Conservation (phyloP, 1,140 invertebrate species). For the Magallana gigas region DNA sequence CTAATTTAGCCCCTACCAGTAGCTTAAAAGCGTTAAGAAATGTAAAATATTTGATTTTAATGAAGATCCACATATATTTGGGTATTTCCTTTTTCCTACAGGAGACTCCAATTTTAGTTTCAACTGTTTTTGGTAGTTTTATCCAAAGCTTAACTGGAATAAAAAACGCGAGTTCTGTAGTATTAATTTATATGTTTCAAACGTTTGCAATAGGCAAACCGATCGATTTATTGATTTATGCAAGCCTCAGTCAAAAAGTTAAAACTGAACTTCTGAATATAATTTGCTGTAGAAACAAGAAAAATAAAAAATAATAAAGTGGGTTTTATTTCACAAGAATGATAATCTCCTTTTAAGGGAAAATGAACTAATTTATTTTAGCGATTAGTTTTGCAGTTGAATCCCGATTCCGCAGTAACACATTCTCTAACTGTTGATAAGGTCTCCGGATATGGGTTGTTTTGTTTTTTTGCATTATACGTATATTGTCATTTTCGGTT, state of each 20-base stretch:
- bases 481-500: too few species aligned
- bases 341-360: too few species aligned
- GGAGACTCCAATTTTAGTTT: not conserved
- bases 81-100: not conserved
- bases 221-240: not conserved
- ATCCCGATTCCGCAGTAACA: too few species aligned
- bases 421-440: too few species aligned
- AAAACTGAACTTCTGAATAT: not conserved
- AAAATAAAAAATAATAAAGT: too few species aligned
- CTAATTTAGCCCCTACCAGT: not conserved
- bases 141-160: not conserved
- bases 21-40: not conserved
- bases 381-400: too few species aligned
- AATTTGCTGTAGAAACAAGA: not conserved
- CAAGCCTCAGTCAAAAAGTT: not conserved
- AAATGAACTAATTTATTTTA: too few species aligned
- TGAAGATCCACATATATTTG: not conserved
- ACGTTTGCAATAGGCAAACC: not conserved
- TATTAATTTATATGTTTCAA: not conserved
- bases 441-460: too few species aligned
- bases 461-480: too few species aligned
- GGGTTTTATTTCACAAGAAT: too few species aligned
- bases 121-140: not conserved
- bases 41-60: not conserved
- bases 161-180: not conserved